phyloP scores from a whole-genome alignment of 2,113 vertebrate species.

The Plestiodon gilberti region DNA sequence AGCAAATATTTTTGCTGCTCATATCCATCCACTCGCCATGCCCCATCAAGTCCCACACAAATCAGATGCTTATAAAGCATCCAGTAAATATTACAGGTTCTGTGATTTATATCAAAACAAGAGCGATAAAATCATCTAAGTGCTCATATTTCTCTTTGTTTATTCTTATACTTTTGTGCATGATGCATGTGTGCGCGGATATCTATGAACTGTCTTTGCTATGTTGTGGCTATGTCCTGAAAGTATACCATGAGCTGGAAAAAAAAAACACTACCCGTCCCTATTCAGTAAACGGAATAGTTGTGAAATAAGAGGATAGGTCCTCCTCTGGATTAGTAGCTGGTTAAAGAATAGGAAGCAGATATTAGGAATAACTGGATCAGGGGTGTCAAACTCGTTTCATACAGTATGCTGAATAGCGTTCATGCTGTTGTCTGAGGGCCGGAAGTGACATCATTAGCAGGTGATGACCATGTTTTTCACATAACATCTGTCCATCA shows the following conservation, averaged over 20 bases:
- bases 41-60: constrained; percentile 70
- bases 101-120: constrained; percentile 69
- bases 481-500: too few species aligned
- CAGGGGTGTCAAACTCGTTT: too few species aligned
- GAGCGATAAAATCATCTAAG: constrained; percentile 42
- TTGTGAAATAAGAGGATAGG: background rate
- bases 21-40: constrained; percentile 76
- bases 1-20: constrained; percentile 81
- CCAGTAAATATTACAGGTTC: constrained; percentile 70
- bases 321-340: background rate
- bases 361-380: background rate
- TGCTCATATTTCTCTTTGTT: constrained; percentile 66
- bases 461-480: too few species aligned
- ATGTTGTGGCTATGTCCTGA: constrained; percentile 4
- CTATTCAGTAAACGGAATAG: background rate
- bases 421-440: too few species aligned
- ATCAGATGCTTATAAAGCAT: constrained; percentile 67
- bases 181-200: background rate
- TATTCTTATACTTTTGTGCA: constrained; percentile 33
- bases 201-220: constrained; percentile 57
- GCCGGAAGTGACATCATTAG: too few species aligned
- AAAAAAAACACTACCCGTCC: background rate
- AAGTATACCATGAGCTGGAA: background rate
- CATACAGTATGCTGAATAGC: too few species aligned
- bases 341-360: background rate